These are phyloP conservation scores for Aporrectodea caliginosa DNA, from an alignment of 1,140 invertebrate species.

Conservation along the genomic window DNA sequence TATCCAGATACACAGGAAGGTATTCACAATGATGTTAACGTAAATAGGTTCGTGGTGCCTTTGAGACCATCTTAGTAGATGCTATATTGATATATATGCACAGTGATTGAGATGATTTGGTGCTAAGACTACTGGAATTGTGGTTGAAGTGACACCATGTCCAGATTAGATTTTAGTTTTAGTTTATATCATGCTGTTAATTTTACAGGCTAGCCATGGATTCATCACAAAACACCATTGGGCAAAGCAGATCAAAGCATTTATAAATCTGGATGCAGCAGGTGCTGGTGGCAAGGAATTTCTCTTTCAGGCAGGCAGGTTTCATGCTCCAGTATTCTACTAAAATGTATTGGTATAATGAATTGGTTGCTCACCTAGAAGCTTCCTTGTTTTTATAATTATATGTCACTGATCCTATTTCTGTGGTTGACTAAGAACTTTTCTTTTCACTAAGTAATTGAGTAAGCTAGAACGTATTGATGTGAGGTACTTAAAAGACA, in stretches of 20 bases:
- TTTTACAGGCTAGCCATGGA: slow-evolving; percentile 85
- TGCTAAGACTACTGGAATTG: neutral
- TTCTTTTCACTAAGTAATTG: neutral
- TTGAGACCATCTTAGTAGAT: neutral
- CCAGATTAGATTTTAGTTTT: neutral
- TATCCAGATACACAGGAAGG: no score
- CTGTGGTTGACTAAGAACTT: neutral
- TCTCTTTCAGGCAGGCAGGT: slow-evolving; percentile 75
- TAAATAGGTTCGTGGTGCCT: neutral
- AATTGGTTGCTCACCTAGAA: neutral
- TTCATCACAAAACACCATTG: slow-evolving; percentile 90
- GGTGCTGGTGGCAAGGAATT: slow-evolving; percentile 88
- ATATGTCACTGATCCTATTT: neutral
- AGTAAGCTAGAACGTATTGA: neutral
- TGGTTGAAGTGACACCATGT: neutral
- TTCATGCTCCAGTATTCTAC: neutral
- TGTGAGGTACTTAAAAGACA: no score
- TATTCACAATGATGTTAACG: no score
- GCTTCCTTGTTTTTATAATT: neutral
- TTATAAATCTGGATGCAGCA: slow-evolving; percentile 91
- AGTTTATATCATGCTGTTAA: slow-evolving; percentile 50
- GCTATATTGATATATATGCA: neutral
- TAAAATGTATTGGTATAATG: neutral
- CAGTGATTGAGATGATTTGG: neutral
- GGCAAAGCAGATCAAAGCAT: slow-evolving; percentile 74